Base-by-base conservation (phyloP, 2,113 vertebrate genomes). In the Equus przewalskii region DNA sequence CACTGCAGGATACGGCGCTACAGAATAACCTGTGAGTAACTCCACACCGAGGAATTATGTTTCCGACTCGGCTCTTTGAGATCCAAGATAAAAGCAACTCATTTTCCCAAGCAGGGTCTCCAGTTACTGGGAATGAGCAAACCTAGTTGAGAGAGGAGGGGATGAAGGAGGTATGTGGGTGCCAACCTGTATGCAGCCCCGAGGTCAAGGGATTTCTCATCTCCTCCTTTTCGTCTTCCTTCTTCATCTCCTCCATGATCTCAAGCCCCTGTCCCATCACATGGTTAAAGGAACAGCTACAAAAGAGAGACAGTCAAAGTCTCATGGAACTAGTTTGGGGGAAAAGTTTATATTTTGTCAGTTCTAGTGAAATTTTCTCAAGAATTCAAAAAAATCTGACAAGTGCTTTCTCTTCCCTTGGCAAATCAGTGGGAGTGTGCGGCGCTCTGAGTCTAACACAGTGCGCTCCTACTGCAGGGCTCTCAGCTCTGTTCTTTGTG, bases 41-140 rank as follows among this genome's bases (percentile, higher is more conserved):
- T 51, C 67, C 85, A 88, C 0, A 1, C 86, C 14, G 67, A 12
- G 22, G 81, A 19, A 16, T 67, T 69, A 3, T 11, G 2, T 81
- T 94, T 21, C 91, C 70, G 73, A 19, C n/a, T 21, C 65, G 86
- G 58, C 36, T 86, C 67, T 70, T 73, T 88, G 85, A 54, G 82
- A 49, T 8, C 28, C 8, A 28, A 26, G 36, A 84, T n/a, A 41
- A 89, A 6, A 33, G 79, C 85, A 84, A 30, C 81, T 93, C 94
- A 78, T 33, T 60, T 19, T 1, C 15, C 62, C 51, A 24, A 91
- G 46, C 85, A 96, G 73, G 12, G 84, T 3, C 78, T 97, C 81
- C 83, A 60, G 58, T 97, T 94, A 75, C 96, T 69, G 88, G 62
- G 83, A 98, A 97, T 16, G 78, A 88, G 70, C 10, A 33, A 33